Evolutionary conservation across 2,888 invertebrate genomes (phyloP).

Genomic region (Eupithecia subfuscata): DNA sequence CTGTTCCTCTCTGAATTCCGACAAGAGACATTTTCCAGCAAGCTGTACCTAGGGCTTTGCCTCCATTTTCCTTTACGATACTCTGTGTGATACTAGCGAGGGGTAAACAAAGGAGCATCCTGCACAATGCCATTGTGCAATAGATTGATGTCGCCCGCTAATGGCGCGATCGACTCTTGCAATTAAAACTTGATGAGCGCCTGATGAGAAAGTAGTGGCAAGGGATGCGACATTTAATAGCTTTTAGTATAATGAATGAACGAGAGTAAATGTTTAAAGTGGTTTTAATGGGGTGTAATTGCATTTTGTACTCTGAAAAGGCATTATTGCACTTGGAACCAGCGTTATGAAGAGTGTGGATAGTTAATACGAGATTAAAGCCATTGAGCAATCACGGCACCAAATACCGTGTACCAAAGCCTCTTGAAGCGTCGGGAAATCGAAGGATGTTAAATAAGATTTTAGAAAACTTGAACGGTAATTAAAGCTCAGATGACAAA

Average conservation of each 20-base stretch:
- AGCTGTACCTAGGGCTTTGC: neutral
- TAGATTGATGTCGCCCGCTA: conserved; percentile 22
- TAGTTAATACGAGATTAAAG: neutral
- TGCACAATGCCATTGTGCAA: conserved; percentile 12
- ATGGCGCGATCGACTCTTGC: conserved; percentile 17
- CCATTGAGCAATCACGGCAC: neutral
- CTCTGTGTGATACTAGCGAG: neutral
- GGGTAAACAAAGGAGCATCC: neutral
- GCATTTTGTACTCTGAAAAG: neutral
- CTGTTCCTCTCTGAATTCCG: neutral
- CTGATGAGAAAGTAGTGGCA: conserved; percentile 22
- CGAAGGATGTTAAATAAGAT: too few species aligned
- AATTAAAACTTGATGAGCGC: conserved; percentile 25
- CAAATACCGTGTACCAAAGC: too few species aligned
- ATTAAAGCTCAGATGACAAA: too few species aligned
- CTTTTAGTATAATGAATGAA: neutral
- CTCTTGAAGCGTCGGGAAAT: neutral
- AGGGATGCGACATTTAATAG: neutral
- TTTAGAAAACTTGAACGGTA: too few species aligned
- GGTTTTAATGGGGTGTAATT: neutral
- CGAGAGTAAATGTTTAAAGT: neutral
- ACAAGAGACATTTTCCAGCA: neutral
- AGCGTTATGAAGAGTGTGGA: neutral
- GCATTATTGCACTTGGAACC: neutral
- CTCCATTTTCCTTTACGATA: neutral